Conservation (phyloP, 2,888 invertebrate species). For the Glomeris marginata region DNA sequence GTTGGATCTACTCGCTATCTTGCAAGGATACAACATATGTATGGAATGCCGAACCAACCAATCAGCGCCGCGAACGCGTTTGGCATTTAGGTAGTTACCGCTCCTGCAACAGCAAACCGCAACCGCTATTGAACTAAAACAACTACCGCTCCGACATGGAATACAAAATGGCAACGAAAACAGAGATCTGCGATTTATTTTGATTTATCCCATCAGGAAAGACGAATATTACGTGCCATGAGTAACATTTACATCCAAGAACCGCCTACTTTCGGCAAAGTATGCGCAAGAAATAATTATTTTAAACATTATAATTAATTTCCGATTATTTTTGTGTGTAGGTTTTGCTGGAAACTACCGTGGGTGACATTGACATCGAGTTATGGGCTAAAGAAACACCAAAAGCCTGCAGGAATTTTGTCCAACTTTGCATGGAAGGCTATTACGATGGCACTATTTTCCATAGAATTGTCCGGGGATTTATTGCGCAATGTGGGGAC, state of each 20-base stretch:
- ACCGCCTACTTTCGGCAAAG: slow-evolving; percentile 89
- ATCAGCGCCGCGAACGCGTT: too few relatives aligned
- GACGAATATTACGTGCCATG: too few relatives aligned
- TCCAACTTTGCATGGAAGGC: slow-evolving; percentile 91
- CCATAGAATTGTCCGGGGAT: slow-evolving; percentile 82
- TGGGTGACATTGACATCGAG: slow-evolving; percentile 95
- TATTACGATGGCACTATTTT: slow-evolving; percentile 87
- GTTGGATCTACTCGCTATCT: too few relatives aligned
- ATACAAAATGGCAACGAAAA: too few relatives aligned
- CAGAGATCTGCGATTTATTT: too few relatives aligned
- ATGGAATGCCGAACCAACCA: too few relatives aligned
- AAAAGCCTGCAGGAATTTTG: slow-evolving; percentile 80
- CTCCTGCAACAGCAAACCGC: too few relatives aligned
- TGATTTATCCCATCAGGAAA: too few relatives aligned
- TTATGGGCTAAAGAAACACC: slow-evolving; percentile 96
- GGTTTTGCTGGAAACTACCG: slow-evolving; percentile 81
- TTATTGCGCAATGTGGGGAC: slow-evolving; percentile 95
- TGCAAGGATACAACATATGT: too few relatives aligned
- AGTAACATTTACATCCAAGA: slow-evolving; percentile 97
- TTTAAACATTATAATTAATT: background rate
- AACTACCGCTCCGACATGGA: too few relatives aligned
- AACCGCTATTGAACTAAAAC: too few relatives aligned
- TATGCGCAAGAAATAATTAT: slow-evolving; percentile 32
- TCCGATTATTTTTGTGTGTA: slow-evolving; percentile 28
- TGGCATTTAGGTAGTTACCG: too few relatives aligned